phyloP scores from a whole-genome alignment of 1,140 invertebrate genomes.

The Idris sp. region DNA sequence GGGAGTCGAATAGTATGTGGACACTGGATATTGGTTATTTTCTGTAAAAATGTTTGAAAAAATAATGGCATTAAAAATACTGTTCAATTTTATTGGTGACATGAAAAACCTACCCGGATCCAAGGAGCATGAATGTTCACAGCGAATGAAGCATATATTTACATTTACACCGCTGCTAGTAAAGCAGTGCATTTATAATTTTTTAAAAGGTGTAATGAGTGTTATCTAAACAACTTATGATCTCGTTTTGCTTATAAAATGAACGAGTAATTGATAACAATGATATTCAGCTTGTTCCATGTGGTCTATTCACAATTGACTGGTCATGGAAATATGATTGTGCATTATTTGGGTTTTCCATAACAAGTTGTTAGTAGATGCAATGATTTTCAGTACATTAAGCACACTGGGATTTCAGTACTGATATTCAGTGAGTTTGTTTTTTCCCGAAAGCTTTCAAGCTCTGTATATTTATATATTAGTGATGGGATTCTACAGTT shows the following conservation, averaged over 20 bases:
- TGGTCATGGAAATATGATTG: conserved; percentile 10
- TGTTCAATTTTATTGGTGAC: no score
- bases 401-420: conserved; percentile 29
- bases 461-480: conserved; percentile 30
- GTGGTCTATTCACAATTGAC: conserved; percentile 18
- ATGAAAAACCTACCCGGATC: conserved; percentile 29
- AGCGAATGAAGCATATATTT: conserved; percentile 36
- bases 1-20: conserved; percentile 63
- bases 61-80: not conserved
- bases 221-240: conserved; percentile 31
- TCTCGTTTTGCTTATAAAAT: conserved; percentile 36
- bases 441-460: conserved; percentile 48
- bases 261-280: conserved; percentile 33
- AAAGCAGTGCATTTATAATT: conserved; percentile 33
- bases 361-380: conserved; percentile 45
- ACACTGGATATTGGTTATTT: conserved; percentile 65
- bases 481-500: conserved; percentile 43
- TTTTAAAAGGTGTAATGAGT: conserved; percentile 20
- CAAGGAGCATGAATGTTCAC: conserved; percentile 41
- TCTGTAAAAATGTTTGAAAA: conserved; percentile 42
- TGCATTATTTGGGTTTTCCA: conserved; percentile 29
- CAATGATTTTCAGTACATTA: conserved; percentile 16
- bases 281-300: conserved; percentile 12
- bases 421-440: conserved; percentile 22
- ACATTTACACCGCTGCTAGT: conserved; percentile 46